Conservation (phyloP, 2,888 invertebrate genomes). For the Creontiades dilutus region DNA sequence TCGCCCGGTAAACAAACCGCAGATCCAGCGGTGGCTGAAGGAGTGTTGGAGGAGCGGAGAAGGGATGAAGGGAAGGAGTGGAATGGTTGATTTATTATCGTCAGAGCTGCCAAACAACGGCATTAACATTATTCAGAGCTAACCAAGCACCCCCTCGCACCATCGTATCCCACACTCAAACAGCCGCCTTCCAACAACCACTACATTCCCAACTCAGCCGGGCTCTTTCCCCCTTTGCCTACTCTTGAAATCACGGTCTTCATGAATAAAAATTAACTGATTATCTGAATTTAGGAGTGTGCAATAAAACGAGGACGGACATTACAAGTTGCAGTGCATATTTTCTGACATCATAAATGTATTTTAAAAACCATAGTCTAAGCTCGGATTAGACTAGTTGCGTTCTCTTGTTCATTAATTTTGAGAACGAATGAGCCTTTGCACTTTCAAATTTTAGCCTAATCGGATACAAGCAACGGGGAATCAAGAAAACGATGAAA, state of each 20-base stretch:
- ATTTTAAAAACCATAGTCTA: no score
- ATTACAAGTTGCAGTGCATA: no score
- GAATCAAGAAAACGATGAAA: no score
- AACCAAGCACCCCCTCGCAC: slow-evolving; percentile 55
- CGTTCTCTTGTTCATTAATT: no score
- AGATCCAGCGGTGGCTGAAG: slow-evolving; percentile 9
- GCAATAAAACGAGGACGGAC: neutral
- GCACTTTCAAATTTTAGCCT: no score
- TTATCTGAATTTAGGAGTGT: neutral
- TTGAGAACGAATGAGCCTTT: no score
- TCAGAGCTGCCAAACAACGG: slow-evolving; percentile 74
- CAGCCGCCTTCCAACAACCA: slow-evolving; percentile 6
- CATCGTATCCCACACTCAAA: slow-evolving; percentile 8
- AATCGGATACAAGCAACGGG: no score
- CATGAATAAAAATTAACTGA: slow-evolving; percentile 59
- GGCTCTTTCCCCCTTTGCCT: neutral
- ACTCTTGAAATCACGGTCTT: neutral
- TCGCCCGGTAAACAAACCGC: slow-evolving; percentile 72
- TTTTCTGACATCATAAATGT: no score
- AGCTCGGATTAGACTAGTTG: no score
- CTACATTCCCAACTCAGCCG: neutral
- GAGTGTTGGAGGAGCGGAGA: neutral
- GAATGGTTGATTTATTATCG: slow-evolving; percentile 73
- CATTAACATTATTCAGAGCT: slow-evolving; percentile 74
- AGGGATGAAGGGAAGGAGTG: slow-evolving; percentile 9